These are phyloP conservation scores for Thunnus albacares DNA, from an alignment of 2,797 vertebrate genomes.

Conservation along the genomic window DNA sequence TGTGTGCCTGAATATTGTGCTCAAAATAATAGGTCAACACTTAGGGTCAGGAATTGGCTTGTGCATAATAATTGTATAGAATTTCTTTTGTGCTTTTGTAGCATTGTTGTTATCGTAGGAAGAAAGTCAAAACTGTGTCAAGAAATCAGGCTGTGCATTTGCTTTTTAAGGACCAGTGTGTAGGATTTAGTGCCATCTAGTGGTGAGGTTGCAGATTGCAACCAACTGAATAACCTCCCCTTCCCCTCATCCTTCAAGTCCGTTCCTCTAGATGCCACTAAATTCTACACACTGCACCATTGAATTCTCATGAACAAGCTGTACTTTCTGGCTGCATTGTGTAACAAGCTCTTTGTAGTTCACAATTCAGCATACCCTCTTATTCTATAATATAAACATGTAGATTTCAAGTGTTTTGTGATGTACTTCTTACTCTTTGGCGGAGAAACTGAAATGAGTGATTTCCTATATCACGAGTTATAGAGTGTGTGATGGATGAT, in stretches of 20 bases:
- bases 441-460: constrained; percentile 45
- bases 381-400: constrained; percentile 1
- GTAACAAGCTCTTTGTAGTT: constrained; percentile 18
- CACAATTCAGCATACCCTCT: not conserved
- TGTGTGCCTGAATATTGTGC: not conserved
- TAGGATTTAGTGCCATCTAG: no score
- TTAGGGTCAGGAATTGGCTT: not conserved
- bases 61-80: constrained; percentile 25
- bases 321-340: constrained; percentile 19
- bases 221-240: no score
- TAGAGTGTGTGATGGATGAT: constrained; percentile 18
- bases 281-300: not conserved
- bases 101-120: not conserved
- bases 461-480: constrained; percentile 11
- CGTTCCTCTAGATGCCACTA: no score
- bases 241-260: no score
- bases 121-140: not conserved
- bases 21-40: not conserved
- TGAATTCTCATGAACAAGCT: constrained; percentile 4
- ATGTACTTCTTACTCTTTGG: constrained; percentile 61
- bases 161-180: not conserved
- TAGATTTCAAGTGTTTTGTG: constrained; percentile 52
- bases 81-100: constrained; percentile 58
- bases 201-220: no score
- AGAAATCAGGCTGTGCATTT: not conserved